Evolutionary conservation across 2,888 invertebrate genomes (phyloP).

Genomic region (Plagodis dolabraria): DNA sequence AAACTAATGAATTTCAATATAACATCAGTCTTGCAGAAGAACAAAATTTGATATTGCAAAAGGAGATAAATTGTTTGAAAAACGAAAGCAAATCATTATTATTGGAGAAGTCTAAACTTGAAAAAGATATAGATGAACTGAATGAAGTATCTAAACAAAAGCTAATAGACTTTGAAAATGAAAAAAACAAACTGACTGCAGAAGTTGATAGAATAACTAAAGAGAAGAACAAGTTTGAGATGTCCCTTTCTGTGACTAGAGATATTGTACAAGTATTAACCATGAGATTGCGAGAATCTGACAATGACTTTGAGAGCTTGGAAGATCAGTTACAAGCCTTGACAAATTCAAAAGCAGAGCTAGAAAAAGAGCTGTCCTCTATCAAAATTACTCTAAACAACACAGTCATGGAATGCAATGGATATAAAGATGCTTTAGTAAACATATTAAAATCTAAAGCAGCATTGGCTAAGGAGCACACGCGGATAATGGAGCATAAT

Average conservation of each 20-base stretch:
- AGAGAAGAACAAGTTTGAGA: constrained; percentile 84
- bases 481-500: constrained; percentile 79
- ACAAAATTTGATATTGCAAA: constrained; percentile 56
- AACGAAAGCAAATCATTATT: constrained; percentile 59
- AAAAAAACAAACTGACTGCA: constrained; percentile 70
- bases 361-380: constrained; percentile 65
- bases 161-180: constrained; percentile 70
- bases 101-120: constrained; percentile 55
- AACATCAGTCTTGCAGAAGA: constrained; percentile 60
- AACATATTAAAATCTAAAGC: constrained; percentile 79
- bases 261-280: constrained; percentile 85
- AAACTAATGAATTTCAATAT: constrained; percentile 66
- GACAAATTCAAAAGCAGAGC: constrained; percentile 60
- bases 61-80: constrained; percentile 60
- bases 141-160: constrained; percentile 70
- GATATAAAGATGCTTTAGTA: constrained; percentile 77
- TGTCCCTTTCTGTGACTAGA: constrained; percentile 84
- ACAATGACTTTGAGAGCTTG: constrained; percentile 84
- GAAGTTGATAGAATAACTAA: constrained; percentile 73
- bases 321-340: constrained; percentile 68
- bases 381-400: constrained; percentile 68
- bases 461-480: constrained; percentile 75
- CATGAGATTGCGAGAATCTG: constrained; percentile 83
- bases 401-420: constrained; percentile 71
- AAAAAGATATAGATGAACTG: constrained; percentile 58